Base-by-base conservation (phyloP, 1,140 invertebrate genomes). In the Harlomillsia oculata region DNA sequence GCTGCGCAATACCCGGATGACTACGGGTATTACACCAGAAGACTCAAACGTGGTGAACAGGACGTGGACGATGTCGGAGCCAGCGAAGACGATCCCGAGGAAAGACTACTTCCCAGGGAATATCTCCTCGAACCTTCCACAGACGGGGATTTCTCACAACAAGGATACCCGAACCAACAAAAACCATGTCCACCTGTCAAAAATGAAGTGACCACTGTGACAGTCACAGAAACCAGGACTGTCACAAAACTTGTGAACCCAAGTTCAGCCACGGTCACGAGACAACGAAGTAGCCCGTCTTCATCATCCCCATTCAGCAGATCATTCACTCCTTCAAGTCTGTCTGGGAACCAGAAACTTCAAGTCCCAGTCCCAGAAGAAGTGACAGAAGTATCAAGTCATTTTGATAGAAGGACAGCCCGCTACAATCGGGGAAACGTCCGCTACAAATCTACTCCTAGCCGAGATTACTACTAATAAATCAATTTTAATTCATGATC, bases 11-110 rank as follows among this genome's bases (percentile, higher is more conserved):
- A 58, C 55, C 21, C 54, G 8, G 55, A 62, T 55, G 55, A 54
- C 30, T 58, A 58, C 36, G 46, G 43, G 16, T 62, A 62, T 21
- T 62, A 62, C 20, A 48, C 43, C 1, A 39, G 60, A 43, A 53
- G 59, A 49, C 29, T 58, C 5, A 62, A 62, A 40, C 41, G 60
- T 0, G 60, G 55, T 23, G 55, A 62, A 25, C 59, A 56, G 29
- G 29, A 49, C 14, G 53, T 29, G 4, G 37, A 45, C 6, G 23
- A 34, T 23, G 20, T 9, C 34, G 6, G 4, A 8, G 28, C 6
- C 11, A 4, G 4, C 5, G 46, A 56, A 18, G 36, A 56, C 9
- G 18, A 25, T 21, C 23, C 14, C 18, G 23, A 32, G 25, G 21
- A 46, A 45, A n/a, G n/a, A n/a, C n/a, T n/a, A n/a, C 26, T 45